phyloP scores from a whole-genome alignment of 2,113 vertebrate genomes.

The Oreamnos americanus region DNA sequence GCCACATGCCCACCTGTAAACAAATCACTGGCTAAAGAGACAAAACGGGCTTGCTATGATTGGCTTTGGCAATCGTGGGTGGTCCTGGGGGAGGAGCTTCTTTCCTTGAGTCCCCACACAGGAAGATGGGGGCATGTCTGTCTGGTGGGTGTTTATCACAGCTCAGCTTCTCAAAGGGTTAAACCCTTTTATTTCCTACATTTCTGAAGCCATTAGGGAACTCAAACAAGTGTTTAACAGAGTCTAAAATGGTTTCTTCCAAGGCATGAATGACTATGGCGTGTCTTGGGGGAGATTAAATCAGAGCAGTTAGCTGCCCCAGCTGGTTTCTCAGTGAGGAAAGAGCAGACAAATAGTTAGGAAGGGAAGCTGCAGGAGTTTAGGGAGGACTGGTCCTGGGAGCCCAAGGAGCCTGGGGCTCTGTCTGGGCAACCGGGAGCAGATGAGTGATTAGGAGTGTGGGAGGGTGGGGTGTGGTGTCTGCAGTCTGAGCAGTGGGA shows the following conservation, averaged over 20 bases:
- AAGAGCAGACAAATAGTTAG: neutral
- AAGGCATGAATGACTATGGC: rapidly evolving
- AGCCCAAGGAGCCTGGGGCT: neutral
- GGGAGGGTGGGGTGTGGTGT: too few relatives aligned
- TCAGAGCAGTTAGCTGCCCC: neutral
- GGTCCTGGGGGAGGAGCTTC: neutral
- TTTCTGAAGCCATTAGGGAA: neutral
- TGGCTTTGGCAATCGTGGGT: neutral
- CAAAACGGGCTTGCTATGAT: neutral
- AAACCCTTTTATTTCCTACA: neutral
- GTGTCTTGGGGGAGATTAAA: neutral
- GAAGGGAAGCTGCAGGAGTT: neutral
- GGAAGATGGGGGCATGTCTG: neutral
- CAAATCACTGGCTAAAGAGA: neutral
- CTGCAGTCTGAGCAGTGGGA: neutral
- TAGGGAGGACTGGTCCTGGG: neutral
- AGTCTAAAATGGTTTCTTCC: neutral
- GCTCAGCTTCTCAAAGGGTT: neutral
- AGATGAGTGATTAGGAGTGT: neutral
- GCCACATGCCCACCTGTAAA: neutral
- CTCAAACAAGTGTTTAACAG: neutral
- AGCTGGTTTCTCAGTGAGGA: neutral
- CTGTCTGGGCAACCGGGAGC: neutral
- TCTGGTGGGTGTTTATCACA: neutral
- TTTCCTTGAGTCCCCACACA: neutral